Evolutionary conservation across 2,797 vertebrate species (phyloP), one percentile per base, ranked within the genome.

Genomic region (Lithobates pipiens): DNA sequence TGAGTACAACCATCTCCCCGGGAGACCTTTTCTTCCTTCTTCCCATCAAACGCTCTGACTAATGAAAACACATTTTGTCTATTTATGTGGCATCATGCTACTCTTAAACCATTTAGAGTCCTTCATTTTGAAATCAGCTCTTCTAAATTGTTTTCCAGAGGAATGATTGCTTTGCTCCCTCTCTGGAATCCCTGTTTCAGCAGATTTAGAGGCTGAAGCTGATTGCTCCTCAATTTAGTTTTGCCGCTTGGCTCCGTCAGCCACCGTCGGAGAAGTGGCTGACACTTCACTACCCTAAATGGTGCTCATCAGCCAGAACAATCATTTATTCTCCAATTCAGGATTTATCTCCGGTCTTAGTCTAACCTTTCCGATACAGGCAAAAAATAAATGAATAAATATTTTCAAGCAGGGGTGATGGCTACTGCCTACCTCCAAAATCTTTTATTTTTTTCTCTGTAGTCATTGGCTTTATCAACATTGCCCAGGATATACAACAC

Each of bases 21-120:
- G 15, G 39, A 50, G 42, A 23, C 27, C 23, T 8, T 25, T 42
- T 11, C 9, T 25, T 75, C 25, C 21, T 21, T 25, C 21, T 21
- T 25, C 11, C 21, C 18, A 39, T 73, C 32, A 68, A 15, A 10
- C 21, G 9, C 23, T 23, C 76, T n/a, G 76, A 32, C 46, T 65
- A 77, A 36, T 77, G 50, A 65, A 63, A 63, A 57, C 29, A 77
- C 27, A 63, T 61, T 29, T 32, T 63, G n/a, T 77, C 25, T 77
- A 23, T 65, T 77, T 77, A 36, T 63, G 15, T 21, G 11, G 13
- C 25, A 57, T 57, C 34, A 13, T 16, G 42, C 15, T 34, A 32
- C 29, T 54, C 23, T 32, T 36, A 70, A 5, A 10, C 36, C 36
- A 39, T 71, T 65, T 65, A 65, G 76, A 39, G 23, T 4, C 11